Conservation (phyloP, 1,140 invertebrate species). For the Drosophila lowei region DNA sequence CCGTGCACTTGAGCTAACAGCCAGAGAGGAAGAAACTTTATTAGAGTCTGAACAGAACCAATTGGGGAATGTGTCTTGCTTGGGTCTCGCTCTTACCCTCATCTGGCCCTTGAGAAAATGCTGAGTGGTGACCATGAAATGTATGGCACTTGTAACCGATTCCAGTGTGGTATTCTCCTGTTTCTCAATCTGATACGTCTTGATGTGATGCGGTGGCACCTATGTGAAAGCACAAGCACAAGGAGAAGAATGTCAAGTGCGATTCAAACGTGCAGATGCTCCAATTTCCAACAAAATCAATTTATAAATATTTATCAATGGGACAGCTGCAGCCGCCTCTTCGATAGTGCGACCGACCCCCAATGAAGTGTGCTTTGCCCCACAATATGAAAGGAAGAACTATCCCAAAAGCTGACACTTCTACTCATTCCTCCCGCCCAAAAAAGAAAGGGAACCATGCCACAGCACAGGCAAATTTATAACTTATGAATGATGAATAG, state of each 20-base stretch:
- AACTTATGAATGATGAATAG: slow-evolving; percentile 82
- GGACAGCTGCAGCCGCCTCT: slow-evolving; percentile 37
- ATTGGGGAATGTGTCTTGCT: neutral
- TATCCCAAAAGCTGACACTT: slow-evolving; percentile 42
- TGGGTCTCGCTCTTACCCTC: slow-evolving; percentile 83
- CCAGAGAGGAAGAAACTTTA: slow-evolving; percentile 5
- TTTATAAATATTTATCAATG: slow-evolving; percentile 69
- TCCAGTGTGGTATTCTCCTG: slow-evolving; percentile 76
- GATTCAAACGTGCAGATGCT: slow-evolving; percentile 4
- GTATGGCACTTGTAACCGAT: slow-evolving; percentile 82
- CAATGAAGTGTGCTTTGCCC: slow-evolving; percentile 25
- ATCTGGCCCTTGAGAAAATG: slow-evolving; percentile 85
- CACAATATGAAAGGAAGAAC: slow-evolving; percentile 34
- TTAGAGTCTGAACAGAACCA: slow-evolving; percentile 17
- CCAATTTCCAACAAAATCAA: slow-evolving; percentile 54
- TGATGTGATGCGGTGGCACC: slow-evolving; percentile 80
- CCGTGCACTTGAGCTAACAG: slow-evolving; percentile 77
- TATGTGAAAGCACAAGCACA: slow-evolving; percentile 26
- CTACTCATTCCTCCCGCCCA: slow-evolving; percentile 33
- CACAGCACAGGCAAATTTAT: slow-evolving; percentile 74
- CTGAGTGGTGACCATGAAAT: slow-evolving; percentile 84
- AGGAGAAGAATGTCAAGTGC: slow-evolving; percentile 55
- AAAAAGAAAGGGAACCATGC: slow-evolving; percentile 58
- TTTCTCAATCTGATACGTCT: slow-evolving; percentile 75
- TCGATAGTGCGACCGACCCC: slow-evolving; percentile 17